Evolutionary conservation across 2,797 vertebrate species (phyloP).

Genomic region (Pseudomugil gertrudae): DNA sequence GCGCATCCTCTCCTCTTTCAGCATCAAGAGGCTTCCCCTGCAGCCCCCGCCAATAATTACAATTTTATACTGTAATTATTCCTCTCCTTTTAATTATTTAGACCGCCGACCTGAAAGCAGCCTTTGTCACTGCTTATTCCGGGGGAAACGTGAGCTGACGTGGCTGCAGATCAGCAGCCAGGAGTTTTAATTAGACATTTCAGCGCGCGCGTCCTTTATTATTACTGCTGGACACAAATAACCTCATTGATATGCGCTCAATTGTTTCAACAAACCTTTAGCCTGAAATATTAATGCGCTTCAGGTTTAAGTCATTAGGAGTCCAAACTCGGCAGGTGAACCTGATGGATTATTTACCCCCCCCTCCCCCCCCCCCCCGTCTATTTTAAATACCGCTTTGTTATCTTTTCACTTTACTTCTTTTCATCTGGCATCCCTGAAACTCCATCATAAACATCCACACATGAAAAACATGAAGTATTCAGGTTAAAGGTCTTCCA

Average conservation of each 20-base stretch:
- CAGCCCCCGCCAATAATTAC: conserved; percentile 86
- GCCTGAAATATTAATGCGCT: conserved; percentile 78
- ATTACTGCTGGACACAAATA: conserved; percentile 70
- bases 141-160: conserved; percentile 80
- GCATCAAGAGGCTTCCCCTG: conserved; percentile 75
- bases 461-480: not conserved
- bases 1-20: conserved; percentile 82
- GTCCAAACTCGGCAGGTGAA: conserved; percentile 64
- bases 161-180: conserved; percentile 61
- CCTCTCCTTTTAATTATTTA: conserved; percentile 92
- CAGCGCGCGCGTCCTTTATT: conserved; percentile 69
- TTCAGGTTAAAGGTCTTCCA: too few species aligned
- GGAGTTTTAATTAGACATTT: conserved; percentile 82
- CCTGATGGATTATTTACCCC: conserved; percentile 21
- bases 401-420: not conserved
- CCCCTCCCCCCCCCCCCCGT: too few species aligned
- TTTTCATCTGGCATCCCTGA: not conserved
- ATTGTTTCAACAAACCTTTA: conserved; percentile 75
- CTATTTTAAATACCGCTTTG: not conserved
- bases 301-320: conserved; percentile 63
- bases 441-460: not conserved
- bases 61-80: conserved; percentile 94
- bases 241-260: conserved; percentile 69
- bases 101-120: conserved; percentile 78
- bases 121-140: conserved; percentile 77